phyloP scores from a whole-genome alignment of 2,888 invertebrate genomes.

The Hyposoter dolosus region DNA sequence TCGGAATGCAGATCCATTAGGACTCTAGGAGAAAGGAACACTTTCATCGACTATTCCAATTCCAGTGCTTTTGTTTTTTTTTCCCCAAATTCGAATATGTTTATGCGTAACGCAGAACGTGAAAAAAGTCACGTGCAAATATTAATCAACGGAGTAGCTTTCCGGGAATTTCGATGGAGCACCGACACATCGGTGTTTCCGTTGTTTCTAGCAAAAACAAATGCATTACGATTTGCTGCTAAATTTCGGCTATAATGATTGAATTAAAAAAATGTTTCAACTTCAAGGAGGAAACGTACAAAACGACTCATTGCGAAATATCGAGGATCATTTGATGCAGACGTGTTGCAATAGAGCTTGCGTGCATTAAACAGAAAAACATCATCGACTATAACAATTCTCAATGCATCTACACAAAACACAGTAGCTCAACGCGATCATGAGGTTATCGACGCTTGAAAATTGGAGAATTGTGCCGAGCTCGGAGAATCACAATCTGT shows the following conservation, averaged over 20 bases:
- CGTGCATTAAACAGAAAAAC: background rate
- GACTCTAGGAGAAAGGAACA: background rate
- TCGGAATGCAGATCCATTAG: background rate
- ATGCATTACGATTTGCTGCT: too few species aligned
- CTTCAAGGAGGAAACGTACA: too few species aligned
- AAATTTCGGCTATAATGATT: too few species aligned
- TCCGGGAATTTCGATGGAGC: too few species aligned
- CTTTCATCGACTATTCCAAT: background rate
- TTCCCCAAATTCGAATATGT: background rate
- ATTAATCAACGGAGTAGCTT: too few species aligned
- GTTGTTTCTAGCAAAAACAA: too few species aligned
- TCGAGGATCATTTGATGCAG: slow-evolving; percentile 48
- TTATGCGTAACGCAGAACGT: too few species aligned
- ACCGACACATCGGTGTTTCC: too few species aligned
- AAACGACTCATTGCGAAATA: slow-evolving; percentile 19
- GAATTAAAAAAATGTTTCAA: background rate
- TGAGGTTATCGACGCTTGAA: slow-evolving; percentile 39
- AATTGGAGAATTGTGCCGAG: slow-evolving; percentile 69
- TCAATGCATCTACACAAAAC: background rate
- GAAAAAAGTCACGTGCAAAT: too few species aligned
- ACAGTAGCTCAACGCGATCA: slow-evolving; percentile 8
- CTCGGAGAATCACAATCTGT: slow-evolving; percentile 54
- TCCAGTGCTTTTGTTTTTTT: background rate
- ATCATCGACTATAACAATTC: background rate
- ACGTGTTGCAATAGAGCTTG: slow-evolving; percentile 27